Evolutionary conservation across 2,888 invertebrate genomes (phyloP).

Genomic region (Bruchidius siliquastri): DNA sequence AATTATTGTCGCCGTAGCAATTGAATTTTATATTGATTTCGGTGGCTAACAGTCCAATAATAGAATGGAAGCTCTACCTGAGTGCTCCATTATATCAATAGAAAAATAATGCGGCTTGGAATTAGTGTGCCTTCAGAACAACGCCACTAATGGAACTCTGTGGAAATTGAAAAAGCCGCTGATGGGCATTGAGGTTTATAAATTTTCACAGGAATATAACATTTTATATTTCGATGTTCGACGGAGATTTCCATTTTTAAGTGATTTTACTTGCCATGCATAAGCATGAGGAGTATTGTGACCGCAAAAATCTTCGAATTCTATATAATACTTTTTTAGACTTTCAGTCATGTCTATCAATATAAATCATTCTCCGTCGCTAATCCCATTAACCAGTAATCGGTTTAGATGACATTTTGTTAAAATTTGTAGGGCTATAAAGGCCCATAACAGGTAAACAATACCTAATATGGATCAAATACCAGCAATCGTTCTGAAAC

Average conservation of each 20-base stretch:
- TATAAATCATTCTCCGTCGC: too few species aligned
- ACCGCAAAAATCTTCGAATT: too few species aligned
- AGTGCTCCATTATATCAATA: conserved; percentile 8
- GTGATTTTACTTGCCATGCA: too few species aligned
- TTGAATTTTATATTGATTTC: conserved; percentile 11
- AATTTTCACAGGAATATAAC: neutral
- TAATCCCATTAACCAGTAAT: too few species aligned
- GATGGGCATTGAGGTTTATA: neutral
- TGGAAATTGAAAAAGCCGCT: neutral
- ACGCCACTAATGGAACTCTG: neutral
- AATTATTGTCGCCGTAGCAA: conserved; percentile 10
- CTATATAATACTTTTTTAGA: too few species aligned
- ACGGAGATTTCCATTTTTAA: neutral
- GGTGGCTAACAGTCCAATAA: conserved; percentile 5
- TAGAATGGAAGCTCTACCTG: conserved; percentile 7
- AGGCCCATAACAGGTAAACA: too few species aligned
- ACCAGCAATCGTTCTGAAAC: too few species aligned
- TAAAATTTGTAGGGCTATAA: too few species aligned
- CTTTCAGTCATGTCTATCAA: too few species aligned
- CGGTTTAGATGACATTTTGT: too few species aligned
- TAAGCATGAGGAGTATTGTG: too few species aligned
- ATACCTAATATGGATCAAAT: too few species aligned
- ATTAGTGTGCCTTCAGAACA: conserved; percentile 2
- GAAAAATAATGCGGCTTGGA: conserved; percentile 2
- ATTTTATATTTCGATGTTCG: neutral